Conservation (phyloP, 2,797 vertebrate genomes). For the Arctocebus calabarensis region DNA sequence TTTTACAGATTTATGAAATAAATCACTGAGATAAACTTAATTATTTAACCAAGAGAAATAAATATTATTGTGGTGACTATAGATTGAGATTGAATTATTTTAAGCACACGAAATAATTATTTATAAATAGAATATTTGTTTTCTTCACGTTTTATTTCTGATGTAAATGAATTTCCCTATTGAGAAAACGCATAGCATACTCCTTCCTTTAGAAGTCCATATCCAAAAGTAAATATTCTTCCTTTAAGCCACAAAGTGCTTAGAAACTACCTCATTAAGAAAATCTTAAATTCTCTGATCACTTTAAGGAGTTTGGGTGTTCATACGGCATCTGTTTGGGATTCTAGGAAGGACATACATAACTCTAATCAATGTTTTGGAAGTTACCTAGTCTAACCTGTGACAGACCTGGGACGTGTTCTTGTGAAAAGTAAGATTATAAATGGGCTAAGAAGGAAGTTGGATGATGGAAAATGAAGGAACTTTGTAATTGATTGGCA, state of each 20-base stretch:
- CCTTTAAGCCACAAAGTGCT: not conserved
- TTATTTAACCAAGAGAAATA: not conserved
- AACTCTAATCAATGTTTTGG: not conserved
- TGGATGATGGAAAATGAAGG: not conserved
- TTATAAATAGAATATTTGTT: not conserved
- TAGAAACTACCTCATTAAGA: not conserved
- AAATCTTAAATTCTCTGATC: not conserved
- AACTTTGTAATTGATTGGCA: not conserved
- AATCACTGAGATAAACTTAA: not conserved
- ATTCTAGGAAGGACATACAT: not conserved
- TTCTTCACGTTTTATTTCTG: not conserved
- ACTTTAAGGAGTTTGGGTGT: not conserved
- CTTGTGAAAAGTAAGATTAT: not conserved
- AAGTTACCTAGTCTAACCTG: not conserved
- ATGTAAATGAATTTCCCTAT: not conserved
- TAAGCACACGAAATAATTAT: not conserved
- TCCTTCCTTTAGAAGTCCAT: not conserved
- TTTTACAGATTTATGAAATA: not conserved
- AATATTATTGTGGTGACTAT: not conserved
- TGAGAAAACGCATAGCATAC: not conserved
- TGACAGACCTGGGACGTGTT: not conserved
- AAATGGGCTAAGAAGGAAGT: not conserved
- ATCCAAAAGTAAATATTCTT: not conserved
- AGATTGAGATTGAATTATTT: not conserved
- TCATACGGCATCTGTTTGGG: not conserved